phyloP scores from a whole-genome alignment of 2,797 vertebrate genomes.

The Artibeus lituratus region DNA sequence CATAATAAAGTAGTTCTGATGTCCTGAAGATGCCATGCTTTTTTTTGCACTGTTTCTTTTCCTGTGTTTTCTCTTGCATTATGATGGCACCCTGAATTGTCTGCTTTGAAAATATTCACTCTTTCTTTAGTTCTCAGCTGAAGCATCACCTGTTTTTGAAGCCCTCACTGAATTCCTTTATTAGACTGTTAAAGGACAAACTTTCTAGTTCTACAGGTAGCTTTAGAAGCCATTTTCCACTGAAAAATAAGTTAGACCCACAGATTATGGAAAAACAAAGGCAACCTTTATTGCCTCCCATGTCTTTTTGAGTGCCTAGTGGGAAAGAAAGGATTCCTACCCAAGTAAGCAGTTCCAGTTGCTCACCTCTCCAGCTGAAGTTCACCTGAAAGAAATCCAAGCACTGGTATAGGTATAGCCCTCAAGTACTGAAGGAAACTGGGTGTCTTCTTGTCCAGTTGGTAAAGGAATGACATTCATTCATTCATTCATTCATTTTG shows the following conservation, averaged over 20 bases:
- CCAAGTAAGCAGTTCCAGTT: neutral
- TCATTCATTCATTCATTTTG: too few relatives aligned
- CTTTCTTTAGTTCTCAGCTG: neutral
- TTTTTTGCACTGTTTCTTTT: neutral
- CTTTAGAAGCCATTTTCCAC: neutral
- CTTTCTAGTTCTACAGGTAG: neutral
- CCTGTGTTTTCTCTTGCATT: neutral
- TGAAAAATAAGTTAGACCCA: neutral
- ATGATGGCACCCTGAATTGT: neutral
- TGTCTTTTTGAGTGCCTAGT: neutral
- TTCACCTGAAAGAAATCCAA: neutral
- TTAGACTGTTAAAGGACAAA: neutral
- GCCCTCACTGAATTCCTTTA: neutral
- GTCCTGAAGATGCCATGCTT: neutral
- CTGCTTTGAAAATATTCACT: neutral
- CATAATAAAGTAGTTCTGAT: neutral
- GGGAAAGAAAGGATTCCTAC: neutral
- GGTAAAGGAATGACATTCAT: neutral
- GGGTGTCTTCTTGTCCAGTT: neutral
- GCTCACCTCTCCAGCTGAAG: neutral
- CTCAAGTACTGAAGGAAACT: neutral
- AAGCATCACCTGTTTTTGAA: neutral
- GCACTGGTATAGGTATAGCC: neutral
- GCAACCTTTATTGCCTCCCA: neutral
- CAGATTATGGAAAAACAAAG: neutral